These are phyloP conservation scores for Spea hammondii DNA, from an alignment of 2,797 vertebrate species.

Conservation along the genomic window DNA sequence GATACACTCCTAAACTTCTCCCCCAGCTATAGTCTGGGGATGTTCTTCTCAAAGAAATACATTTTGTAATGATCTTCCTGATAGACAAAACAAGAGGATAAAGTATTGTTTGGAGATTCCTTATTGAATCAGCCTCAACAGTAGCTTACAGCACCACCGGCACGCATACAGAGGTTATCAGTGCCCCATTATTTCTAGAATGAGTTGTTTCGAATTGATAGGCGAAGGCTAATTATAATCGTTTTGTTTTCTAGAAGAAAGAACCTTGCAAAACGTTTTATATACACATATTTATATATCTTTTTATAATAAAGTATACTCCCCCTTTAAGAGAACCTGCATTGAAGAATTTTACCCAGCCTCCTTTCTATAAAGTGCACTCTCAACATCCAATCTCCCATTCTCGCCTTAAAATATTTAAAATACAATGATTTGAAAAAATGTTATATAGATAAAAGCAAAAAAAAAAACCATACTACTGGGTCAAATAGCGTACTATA, in stretches of 20 bases:
- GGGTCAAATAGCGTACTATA: conserved; percentile 47
- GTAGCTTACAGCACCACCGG: no score
- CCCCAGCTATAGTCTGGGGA: background rate
- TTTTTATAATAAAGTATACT: conserved; percentile 1
- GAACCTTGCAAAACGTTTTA: conserved; percentile 1
- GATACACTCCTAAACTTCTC: background rate
- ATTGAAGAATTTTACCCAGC: conserved; percentile 4
- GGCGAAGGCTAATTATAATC: background rate
- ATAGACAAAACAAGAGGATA: background rate
- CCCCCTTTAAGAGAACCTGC: conserved; percentile 15
- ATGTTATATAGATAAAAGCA: conserved; percentile 45
- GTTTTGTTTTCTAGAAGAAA: background rate
- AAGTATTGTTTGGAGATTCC: background rate
- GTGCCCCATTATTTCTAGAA: no score
- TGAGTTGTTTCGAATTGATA: background rate
- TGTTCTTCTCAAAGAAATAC: background rate
- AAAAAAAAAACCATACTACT: conserved; percentile 36
- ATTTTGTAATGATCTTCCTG: conserved; percentile 5
- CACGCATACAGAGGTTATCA: no score
- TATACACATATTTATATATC: background rate
- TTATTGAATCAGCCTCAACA: background rate
- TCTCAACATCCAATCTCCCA: conserved; percentile 31
- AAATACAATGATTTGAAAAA: conserved; percentile 48
- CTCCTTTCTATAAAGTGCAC: conserved; percentile 48
- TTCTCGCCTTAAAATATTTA: conserved; percentile 39